Conservation (phyloP, 2,888 invertebrate species). For the Anaspis maculata region DNA sequence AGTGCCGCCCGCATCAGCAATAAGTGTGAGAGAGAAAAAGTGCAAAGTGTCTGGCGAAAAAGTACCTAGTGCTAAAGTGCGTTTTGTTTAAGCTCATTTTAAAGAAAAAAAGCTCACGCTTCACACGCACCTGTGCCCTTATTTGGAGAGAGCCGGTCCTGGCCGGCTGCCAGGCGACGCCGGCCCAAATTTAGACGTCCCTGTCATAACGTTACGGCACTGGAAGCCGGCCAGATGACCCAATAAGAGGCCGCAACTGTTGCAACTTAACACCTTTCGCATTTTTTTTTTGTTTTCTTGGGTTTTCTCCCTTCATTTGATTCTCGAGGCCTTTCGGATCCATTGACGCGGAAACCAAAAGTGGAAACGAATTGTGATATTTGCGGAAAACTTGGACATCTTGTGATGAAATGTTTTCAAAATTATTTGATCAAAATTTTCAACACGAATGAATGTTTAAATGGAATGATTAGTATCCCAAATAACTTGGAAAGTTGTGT, state of each 20-base stretch:
- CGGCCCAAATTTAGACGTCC: slow-evolving; percentile 13
- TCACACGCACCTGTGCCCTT: slow-evolving; percentile 21
- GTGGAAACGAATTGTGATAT: no score
- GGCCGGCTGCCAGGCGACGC: slow-evolving; percentile 28
- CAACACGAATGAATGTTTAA: no score
- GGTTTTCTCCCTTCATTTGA: no score
- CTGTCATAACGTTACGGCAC: slow-evolving; percentile 40
- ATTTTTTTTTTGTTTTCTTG: neutral
- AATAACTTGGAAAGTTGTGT: no score
- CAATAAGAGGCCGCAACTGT: slow-evolving; percentile 20
- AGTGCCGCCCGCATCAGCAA: slow-evolving; percentile 15
- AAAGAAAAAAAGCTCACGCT: slow-evolving; percentile 1
- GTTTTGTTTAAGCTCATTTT: slow-evolving; percentile 1
- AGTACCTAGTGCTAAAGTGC: neutral
- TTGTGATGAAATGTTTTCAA: neutral
- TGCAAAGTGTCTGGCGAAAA: slow-evolving; percentile 5
- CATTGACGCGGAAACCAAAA: no score
- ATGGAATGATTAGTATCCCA: no score
- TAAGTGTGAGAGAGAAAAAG: neutral
- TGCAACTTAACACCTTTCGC: slow-evolving; percentile 4
- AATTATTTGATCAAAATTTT: no score
- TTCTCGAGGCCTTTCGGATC: no score
- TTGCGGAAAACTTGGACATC: no score
- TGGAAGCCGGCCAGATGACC: slow-evolving; percentile 39
- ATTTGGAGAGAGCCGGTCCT: slow-evolving; percentile 29